phyloP scores from a whole-genome alignment of 2,888 invertebrate species.

The Cheilosia impressa region DNA sequence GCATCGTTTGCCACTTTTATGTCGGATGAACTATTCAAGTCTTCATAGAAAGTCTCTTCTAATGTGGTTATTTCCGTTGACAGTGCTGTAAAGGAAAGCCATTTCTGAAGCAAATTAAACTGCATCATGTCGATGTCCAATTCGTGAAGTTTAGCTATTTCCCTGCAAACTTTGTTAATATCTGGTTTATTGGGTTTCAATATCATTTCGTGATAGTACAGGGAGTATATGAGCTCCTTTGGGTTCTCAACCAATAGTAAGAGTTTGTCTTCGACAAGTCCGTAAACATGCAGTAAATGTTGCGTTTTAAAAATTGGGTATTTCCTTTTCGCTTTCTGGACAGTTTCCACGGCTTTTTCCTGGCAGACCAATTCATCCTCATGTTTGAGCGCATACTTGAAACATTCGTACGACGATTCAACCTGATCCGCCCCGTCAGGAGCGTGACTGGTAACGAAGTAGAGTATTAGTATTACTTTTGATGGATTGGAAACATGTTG shows the following conservation, averaged over 20 bases:
- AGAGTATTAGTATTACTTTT: constrained; percentile 82
- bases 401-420: constrained; percentile 83
- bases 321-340: constrained; percentile 82
- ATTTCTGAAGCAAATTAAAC: constrained; percentile 81
- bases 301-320: constrained; percentile 83
- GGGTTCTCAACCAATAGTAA: constrained; percentile 82
- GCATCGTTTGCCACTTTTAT: constrained; percentile 76
- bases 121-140: constrained; percentile 81
- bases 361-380: constrained; percentile 77
- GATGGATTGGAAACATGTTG: constrained; percentile 79
- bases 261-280: constrained; percentile 81
- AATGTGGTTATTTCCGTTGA: constrained; percentile 78
- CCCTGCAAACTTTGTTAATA: constrained; percentile 81
- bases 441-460: constrained; percentile 82
- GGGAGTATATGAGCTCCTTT: constrained; percentile 79
- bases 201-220: constrained; percentile 82
- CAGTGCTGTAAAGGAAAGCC: constrained; percentile 80
- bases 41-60: constrained; percentile 83
- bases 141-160: constrained; percentile 81
- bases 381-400: constrained; percentile 80
- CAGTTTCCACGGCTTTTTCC: constrained; percentile 79
- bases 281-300: constrained; percentile 81
- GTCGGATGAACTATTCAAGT: constrained; percentile 78
- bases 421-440: constrained; percentile 83
- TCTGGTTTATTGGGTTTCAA: constrained; percentile 81